Base-by-base conservation (phyloP, 2,888 invertebrate genomes). In the Caenorhabditis sp. region DNA sequence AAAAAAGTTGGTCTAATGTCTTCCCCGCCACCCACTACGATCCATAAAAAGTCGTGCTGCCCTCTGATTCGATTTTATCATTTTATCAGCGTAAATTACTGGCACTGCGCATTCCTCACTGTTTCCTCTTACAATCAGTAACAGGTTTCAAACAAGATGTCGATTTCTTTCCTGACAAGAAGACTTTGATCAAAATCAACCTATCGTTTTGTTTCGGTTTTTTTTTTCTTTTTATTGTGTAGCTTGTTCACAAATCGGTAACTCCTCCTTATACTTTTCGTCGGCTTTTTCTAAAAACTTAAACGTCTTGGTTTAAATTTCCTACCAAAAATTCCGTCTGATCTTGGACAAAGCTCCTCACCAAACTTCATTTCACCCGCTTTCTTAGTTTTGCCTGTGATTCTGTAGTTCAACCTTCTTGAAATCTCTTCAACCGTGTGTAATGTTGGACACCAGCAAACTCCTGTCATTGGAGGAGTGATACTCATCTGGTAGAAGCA, bases 41-140 rank as follows among this genome's bases (percentile, higher is more conserved):
- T 74, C 62, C 58, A 60, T 65, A 74, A 61, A 74, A 74, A 56
- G 44, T 55, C 32, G 55, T 56, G 44, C 40, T 64, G 32, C 62
- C 71, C 64, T 26, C n/a, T 74, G 74, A 74, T 74, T 74, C 74
- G 74, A 74, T 74, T 74, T 62, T 72, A 44, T n/a, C 71, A 13
- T 71, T 61, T 72, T 72, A 67, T 74, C 74, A 72, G 50, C 56
- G 72, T 72, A 58, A 72, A 64, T 64, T 64, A 72, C 64, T 72
- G 72, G 64, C 65, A 74, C 64, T 64, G 35, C 18, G 55, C 37
- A 40, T 71, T 72, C 72, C 72, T 58, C 58, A 58, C 53, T 32
- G 35, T 22, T 62, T 72, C 37, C 37, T 26, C 32, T 28, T 9
- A 37, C 37, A 61, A 61, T 61, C 61, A 61, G 61, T 61, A 60